These are phyloP conservation scores for Dendrolimus pini DNA, from an alignment of 2,888 invertebrate genomes.

Conservation along the genomic window DNA sequence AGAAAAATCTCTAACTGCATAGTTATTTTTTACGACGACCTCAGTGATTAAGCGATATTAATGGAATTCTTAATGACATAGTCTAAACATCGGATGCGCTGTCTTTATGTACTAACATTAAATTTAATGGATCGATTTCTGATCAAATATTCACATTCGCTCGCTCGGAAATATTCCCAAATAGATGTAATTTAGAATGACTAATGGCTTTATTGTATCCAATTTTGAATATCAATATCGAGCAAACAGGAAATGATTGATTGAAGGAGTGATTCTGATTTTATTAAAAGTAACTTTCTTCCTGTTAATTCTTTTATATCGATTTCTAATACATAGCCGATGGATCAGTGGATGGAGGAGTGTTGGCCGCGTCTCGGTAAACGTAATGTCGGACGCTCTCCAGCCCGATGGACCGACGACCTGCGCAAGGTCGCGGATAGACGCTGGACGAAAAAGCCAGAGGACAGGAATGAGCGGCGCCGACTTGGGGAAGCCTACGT, in stretches of 20 bases:
- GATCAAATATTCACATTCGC: background rate
- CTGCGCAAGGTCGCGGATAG: too few species aligned
- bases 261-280: background rate
- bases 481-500: too few species aligned
- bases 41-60: background rate
- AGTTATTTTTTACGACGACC: background rate
- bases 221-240: background rate
- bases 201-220: background rate
- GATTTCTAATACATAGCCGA: too few species aligned
- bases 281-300: background rate
- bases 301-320: background rate
- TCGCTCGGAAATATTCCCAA: background rate
- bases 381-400: too few species aligned
- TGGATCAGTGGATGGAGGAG: too few species aligned
- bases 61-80: background rate
- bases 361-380: too few species aligned
- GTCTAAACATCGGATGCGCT: background rate
- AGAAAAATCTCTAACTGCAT: background rate
- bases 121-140: background rate
- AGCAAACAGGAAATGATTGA: background rate
- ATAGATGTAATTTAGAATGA: background rate
- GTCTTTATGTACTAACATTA: background rate
- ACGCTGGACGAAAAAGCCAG: too few species aligned
- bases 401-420: too few species aligned
- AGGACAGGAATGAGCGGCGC: too few species aligned